These are phyloP conservation scores for Diaprepes abbreviatus DNA, from an alignment of 2,888 invertebrate species.

Conservation along the genomic window DNA sequence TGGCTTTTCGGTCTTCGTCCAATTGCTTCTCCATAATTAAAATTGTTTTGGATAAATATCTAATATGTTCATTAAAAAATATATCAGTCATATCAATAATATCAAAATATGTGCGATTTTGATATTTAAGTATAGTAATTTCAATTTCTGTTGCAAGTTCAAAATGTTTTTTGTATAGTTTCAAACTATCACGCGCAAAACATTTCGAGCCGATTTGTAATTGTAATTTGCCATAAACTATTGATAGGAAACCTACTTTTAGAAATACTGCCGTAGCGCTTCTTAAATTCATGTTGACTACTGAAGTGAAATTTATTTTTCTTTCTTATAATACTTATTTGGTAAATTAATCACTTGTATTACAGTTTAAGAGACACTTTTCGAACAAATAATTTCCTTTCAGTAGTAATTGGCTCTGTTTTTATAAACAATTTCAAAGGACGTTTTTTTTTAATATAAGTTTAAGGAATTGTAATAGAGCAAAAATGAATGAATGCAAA, in stretches of 20 bases:
- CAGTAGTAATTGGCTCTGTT: too few relatives aligned
- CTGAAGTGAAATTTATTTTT: background rate
- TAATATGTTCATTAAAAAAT: background rate
- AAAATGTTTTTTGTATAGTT: constrained; percentile 4
- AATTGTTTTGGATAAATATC: background rate
- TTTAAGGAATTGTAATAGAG: too few relatives aligned
- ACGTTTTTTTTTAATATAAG: too few relatives aligned
- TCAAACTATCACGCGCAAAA: background rate
- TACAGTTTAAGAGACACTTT: too few relatives aligned
- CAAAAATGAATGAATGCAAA: too few relatives aligned
- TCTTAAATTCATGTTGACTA: background rate
- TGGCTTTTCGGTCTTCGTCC: background rate
- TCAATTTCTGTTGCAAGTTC: background rate
- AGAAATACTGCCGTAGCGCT: background rate
- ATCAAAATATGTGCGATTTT: background rate
- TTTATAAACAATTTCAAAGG: too few relatives aligned
- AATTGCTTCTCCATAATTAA: background rate
- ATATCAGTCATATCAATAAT: background rate
- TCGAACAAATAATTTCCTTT: too few relatives aligned
- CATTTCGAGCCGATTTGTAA: background rate
- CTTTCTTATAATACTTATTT: background rate
- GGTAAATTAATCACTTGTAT: background rate
- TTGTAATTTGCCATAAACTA: background rate
- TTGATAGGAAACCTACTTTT: background rate
- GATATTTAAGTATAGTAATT: background rate